A percentile compares a stretch with the other conserved stretches of the same genome.
Evolutionary conservation across 2,797 vertebrate species (phyloP).

Genomic region (Dipus sagitta): DNA sequence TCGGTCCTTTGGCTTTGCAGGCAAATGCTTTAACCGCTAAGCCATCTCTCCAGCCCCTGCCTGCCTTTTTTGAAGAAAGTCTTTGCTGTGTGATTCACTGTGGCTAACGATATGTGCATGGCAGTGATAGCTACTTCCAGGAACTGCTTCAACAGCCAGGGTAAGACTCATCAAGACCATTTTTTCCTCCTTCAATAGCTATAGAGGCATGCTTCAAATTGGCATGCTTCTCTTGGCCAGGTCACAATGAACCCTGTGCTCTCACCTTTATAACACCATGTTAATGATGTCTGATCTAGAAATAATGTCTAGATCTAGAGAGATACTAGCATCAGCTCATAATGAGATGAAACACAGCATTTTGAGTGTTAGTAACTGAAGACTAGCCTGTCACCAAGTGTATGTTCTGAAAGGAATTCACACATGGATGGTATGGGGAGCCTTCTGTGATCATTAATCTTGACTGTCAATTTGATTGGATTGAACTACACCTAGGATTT

Average conservation of each 20-base stretch:
- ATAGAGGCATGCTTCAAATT: background rate
- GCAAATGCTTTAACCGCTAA: too few relatives aligned
- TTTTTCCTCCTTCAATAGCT: background rate
- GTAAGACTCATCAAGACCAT: background rate
- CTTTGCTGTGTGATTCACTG: background rate
- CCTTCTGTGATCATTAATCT: background rate
- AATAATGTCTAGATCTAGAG: background rate
- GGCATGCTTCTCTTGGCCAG: background rate
- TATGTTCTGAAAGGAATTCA: background rate
- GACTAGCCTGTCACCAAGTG: background rate
- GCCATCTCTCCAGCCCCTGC: too few relatives aligned
- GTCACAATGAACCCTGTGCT: background rate
- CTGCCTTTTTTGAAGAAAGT: background rate
- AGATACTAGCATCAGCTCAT: background rate
- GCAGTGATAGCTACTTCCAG: background rate
- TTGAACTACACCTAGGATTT: background rate
- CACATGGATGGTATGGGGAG: background rate
- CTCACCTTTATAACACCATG: background rate
- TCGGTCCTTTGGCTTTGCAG: too few relatives aligned
- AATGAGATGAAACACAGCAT: background rate
- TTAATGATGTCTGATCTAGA: background rate
- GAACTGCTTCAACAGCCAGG: background rate
- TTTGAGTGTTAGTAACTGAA: background rate
- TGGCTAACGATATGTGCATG: background rate
- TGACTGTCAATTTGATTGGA: background rate